A percentile compares a stretch with the other conserved stretches of the same genome.
Evolutionary conservation across 2,888 invertebrate genomes (phyloP).

Genomic region (Drosophila falleni): DNA sequence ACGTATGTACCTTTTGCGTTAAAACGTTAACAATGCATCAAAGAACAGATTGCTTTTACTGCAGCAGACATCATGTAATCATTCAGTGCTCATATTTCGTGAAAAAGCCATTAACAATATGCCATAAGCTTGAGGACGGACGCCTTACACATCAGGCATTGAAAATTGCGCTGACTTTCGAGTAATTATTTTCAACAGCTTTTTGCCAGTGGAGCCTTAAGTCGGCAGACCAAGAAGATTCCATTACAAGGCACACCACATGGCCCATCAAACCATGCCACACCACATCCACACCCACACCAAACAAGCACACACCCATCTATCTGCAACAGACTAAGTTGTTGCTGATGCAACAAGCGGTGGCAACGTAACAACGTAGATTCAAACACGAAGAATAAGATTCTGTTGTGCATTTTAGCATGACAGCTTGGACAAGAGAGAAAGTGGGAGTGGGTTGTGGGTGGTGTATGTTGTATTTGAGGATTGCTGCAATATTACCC

Average conservation of each 20-base stretch:
- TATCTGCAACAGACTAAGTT: not conserved
- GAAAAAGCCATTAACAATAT: slow-evolving; percentile 34
- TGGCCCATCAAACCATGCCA: not conserved
- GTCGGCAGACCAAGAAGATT: slow-evolving; percentile 61
- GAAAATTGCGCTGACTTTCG: slow-evolving; percentile 54
- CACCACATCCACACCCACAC: not conserved
- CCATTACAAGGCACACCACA: slow-evolving; percentile 50
- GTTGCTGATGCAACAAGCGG: slow-evolving; percentile 40
- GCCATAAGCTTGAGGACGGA: slow-evolving; percentile 15
- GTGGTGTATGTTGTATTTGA: not conserved
- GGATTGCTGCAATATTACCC: slow-evolving; percentile 28
- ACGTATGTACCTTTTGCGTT: not conserved
- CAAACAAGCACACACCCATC: not conserved
- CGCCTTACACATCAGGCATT: slow-evolving; percentile 28
- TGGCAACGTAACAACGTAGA: slow-evolving; percentile 9
- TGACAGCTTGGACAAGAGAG: not conserved
- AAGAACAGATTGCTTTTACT: slow-evolving; percentile 10
- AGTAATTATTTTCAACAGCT: slow-evolving; percentile 76
- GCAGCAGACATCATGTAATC: slow-evolving; percentile 1
- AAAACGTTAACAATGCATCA: slow-evolving; percentile 15
- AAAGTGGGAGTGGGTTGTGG: not conserved
- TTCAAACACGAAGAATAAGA: slow-evolving; percentile 21
- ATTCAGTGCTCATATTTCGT: slow-evolving; percentile 18
- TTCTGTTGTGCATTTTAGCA: slow-evolving; percentile 14
- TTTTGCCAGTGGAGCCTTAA: slow-evolving; percentile 55